Evolutionary conservation across 2,797 vertebrate species (phyloP).

Genomic region (Rhyacichthys aspro): DNA sequence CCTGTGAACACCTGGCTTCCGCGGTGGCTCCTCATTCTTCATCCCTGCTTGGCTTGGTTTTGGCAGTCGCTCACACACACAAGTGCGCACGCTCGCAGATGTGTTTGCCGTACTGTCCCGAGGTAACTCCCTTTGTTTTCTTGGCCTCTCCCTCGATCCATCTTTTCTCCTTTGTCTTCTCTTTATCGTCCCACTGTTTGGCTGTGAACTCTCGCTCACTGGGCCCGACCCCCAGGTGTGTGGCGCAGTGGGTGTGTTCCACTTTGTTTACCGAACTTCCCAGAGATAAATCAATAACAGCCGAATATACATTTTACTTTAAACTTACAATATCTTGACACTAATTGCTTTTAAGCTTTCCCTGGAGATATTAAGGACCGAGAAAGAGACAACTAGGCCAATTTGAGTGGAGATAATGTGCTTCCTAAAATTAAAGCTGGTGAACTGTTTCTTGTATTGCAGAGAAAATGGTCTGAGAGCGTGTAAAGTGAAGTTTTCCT

Average conservation of each 20-base stretch:
- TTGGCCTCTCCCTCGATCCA: slow-evolving; percentile 4
- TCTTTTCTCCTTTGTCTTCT: neutral
- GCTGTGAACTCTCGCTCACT: slow-evolving; percentile 12
- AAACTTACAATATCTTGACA: slow-evolving; percentile 20
- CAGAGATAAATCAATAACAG: slow-evolving; percentile 23
- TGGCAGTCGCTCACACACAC: slow-evolving; percentile 22
- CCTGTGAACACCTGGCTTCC: slow-evolving; percentile 50
- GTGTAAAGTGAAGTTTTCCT: neutral
- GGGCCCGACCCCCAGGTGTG: slow-evolving; percentile 22
- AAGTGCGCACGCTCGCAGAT: slow-evolving; percentile 13
- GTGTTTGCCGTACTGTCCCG: slow-evolving; percentile 19
- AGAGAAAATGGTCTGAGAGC: neutral
- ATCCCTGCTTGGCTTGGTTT: slow-evolving; percentile 58
- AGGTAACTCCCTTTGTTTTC: slow-evolving; percentile 9
- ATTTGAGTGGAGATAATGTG: slow-evolving; percentile 1
- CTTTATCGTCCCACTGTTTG: slow-evolving; percentile 20
- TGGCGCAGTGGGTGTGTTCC: slow-evolving; percentile 17
- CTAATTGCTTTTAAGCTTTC: slow-evolving; percentile 22
- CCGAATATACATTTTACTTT: slow-evolving; percentile 36
- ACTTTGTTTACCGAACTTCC: slow-evolving; percentile 31
- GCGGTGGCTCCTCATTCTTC: slow-evolving; percentile 51
- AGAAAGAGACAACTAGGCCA: neutral
- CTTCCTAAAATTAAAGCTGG: neutral
- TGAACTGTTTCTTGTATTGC: neutral
- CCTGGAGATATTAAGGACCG: slow-evolving; percentile 17